Conservation (phyloP, 35 echinoderm and acorn worm genomes). For the Antedon bifida region DNA sequence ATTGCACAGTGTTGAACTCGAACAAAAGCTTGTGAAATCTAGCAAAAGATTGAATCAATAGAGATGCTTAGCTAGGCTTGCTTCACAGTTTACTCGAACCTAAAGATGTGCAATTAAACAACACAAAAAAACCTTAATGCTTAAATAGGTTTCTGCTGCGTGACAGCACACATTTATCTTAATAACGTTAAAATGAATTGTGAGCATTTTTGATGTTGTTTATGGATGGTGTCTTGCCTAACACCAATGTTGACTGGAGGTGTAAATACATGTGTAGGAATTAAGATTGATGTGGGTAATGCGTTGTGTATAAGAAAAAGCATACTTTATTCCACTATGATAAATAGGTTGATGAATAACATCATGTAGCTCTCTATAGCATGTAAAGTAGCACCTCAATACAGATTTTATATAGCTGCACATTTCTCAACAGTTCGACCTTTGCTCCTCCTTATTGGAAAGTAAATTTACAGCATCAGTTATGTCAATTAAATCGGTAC, state of each 20-base stretch:
- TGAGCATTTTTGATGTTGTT: not conserved
- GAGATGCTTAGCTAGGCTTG: not conserved
- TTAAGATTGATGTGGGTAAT: not conserved
- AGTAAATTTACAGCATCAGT: no score
- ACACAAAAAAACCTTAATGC: not conserved
- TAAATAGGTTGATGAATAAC: no score
- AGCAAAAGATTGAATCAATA: not conserved
- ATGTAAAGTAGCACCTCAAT: no score
- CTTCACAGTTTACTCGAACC: not conserved
- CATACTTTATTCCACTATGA: no score
- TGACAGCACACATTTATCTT: not conserved
- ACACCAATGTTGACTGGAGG: not conserved
- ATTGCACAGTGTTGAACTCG: not conserved
- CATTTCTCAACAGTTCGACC: no score
- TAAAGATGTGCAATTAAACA: not conserved
- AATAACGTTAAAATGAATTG: not conserved
- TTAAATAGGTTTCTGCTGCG: not conserved
- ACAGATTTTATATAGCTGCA: no score
- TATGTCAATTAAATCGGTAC: no score
- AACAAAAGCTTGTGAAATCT: not conserved
- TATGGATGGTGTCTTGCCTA: not conserved
- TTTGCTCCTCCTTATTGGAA: no score
- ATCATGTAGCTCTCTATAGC: no score
- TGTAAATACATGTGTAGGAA: not conserved
- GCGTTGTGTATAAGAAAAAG: no score